Conservation (phyloP, 64 coral and sea anemone species). For the Porites australiensis region DNA sequence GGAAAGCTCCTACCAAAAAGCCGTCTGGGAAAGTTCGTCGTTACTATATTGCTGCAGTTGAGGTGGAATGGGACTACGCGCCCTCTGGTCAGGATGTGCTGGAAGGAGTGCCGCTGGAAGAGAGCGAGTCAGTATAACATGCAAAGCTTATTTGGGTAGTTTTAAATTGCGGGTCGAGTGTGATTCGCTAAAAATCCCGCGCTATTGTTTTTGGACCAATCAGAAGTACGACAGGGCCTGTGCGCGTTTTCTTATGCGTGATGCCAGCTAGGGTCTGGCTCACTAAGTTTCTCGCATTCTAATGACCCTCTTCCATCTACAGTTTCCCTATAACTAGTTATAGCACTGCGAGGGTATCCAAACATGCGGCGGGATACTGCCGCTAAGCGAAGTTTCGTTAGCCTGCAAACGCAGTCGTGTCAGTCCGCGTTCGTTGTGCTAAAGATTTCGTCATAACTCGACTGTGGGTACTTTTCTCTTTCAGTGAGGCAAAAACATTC, state of each 20-base stretch:
- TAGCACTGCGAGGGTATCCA: no score
- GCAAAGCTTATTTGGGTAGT: neutral
- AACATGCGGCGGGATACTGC: no score
- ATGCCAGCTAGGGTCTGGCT: no score
- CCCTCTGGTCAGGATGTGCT: constrained; percentile 64
- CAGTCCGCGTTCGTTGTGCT: neutral
- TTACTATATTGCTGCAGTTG: constrained; percentile 71
- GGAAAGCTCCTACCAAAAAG: neutral
- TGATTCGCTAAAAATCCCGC: no score
- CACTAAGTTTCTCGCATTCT: no score
- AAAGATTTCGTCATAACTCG: neutral
- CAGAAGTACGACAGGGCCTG: no score
- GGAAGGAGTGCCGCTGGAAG: neutral
- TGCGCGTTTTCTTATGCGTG: no score
- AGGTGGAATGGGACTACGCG: constrained; percentile 76
- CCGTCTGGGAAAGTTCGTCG: constrained; percentile 5
- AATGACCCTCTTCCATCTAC: no score
- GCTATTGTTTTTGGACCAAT: no score
- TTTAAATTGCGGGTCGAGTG: neutral
- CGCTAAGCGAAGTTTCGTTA: no score
- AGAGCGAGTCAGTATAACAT: constrained; percentile 65
- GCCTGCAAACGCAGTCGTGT: no score
- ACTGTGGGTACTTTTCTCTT: neutral
- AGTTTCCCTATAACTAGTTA: no score
- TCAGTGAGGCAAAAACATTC: constrained; percentile 59